phyloP scores from a whole-genome alignment of 2,113 vertebrate genomes.

The Pteropus alecto region DNA sequence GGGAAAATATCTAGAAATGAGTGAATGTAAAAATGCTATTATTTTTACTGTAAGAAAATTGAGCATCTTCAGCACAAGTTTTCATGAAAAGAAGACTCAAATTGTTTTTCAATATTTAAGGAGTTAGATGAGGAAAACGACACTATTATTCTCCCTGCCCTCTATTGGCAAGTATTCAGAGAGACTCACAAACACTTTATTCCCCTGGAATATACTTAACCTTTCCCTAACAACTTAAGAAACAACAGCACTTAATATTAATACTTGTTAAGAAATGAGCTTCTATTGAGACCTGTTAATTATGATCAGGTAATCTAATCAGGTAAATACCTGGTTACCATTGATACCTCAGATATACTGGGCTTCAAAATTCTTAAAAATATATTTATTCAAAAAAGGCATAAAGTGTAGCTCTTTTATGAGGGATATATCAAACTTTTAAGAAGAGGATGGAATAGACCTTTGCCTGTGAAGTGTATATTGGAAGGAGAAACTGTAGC shows the following conservation, averaged over 20 bases:
- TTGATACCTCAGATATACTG: neutral
- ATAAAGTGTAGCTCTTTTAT: neutral
- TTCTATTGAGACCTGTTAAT: neutral
- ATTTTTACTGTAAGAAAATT: neutral
- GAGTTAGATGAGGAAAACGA: neutral
- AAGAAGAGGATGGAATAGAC: neutral
- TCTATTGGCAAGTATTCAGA: neutral
- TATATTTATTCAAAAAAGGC: neutral
- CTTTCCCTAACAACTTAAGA: neutral
- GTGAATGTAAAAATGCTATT: neutral
- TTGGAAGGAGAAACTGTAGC: neutral
- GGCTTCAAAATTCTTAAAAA: neutral
- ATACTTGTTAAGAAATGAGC: neutral
- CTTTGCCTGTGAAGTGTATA: neutral
- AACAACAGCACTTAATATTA: neutral
- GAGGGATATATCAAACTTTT: neutral
- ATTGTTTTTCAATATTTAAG: neutral
- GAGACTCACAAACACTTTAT: neutral
- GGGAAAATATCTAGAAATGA: neutral
- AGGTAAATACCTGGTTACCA: neutral
- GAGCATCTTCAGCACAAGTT: neutral
- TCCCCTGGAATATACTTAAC: neutral
- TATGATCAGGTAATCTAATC: neutral
- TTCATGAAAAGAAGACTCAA: neutral
- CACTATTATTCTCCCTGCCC: neutral